Evolutionary conservation across 1,140 invertebrate genomes (phyloP).

Genomic region (Drosophila lacertosa): DNA sequence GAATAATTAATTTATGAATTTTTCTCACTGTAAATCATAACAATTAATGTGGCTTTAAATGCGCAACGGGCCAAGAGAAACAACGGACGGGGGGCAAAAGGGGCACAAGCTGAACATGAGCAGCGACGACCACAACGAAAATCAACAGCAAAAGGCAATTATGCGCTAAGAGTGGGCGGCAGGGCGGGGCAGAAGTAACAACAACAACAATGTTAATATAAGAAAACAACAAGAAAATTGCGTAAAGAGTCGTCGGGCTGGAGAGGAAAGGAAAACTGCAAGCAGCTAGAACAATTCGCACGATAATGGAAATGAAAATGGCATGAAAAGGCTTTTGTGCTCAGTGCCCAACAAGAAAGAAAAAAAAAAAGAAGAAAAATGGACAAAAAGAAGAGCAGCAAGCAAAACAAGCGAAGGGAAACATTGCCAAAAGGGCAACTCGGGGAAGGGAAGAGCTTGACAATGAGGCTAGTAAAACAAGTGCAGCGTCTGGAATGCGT

Average conservation of each 20-base stretch:
- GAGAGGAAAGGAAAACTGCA: not conserved
- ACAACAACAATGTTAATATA: slow-evolving; percentile 58
- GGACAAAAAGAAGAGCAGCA: not conserved
- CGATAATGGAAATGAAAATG: slow-evolving; percentile 75
- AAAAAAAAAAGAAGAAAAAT: not conserved
- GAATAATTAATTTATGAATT: slow-evolving; percentile 79
- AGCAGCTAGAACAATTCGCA: slow-evolving; percentile 53
- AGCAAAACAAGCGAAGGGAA: not conserved
- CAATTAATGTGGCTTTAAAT: slow-evolving; percentile 75
- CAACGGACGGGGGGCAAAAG: not conserved
- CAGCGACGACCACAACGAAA: slow-evolving; percentile 29
- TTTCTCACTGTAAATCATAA: slow-evolving; percentile 82
- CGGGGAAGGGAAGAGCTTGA: not conserved
- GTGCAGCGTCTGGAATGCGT: slow-evolving; percentile 2
- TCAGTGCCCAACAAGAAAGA: slow-evolving; percentile 10
- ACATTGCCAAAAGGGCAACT: slow-evolving; percentile 15
- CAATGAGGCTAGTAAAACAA: not conserved
- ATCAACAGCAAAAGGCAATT: slow-evolving; percentile 76
- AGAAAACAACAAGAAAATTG: slow-evolving; percentile 50
- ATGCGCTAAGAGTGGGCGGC: slow-evolving; percentile 38
- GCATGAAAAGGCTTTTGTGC: slow-evolving; percentile 67
- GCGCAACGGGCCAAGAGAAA: slow-evolving; percentile 10
- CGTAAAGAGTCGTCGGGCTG: too few relatives aligned
- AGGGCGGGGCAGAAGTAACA: slow-evolving; percentile 12
- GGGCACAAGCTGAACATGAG: slow-evolving; percentile 38